Evolutionary conservation across 2,113 vertebrate species (phyloP), one percentile per base, ranked within the genome.

Genomic region (Malaclemys terrapin): DNA sequence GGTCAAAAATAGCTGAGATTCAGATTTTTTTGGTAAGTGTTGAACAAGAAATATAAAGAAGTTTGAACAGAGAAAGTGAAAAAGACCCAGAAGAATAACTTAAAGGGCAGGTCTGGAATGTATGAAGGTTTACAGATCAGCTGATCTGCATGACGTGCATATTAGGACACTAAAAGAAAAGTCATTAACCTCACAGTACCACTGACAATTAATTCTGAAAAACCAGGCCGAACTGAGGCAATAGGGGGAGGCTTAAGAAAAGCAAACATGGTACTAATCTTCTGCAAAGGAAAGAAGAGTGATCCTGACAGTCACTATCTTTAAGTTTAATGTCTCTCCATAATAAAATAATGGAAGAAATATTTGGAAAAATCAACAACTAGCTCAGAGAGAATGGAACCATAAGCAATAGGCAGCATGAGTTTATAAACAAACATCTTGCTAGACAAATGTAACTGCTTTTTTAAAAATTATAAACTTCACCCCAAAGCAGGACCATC

Each of bases 291-390:
- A 81, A 57, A 47, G n/a, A 57, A 19, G 54, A 47, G 29, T 56
- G 31, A 89, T 79, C 17, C 29, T 81, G 38, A 69, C 78, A 85
- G n/a, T 75, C 89, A 82, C 3, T 2, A 2, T 88, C 8, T 76
- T 81, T 84, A 76, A 53, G 16, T 45, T 22, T 89, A 16, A 93
- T 91, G 90, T 91, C 42, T 52, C 1, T 94, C 45, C 85, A 84
- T 50, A 93, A 72, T 3, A 84, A 96, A 84, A 80, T 57, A 86
- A 89, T 13, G 57, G 52, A 78, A 4, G 5, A 78, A 90, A 49
- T 75, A 93, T 29, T 90, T 94, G 84, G 84, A 89, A 94, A 62
- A 92, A 92, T 84, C 49, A 62, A 25, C 25, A 76, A 76, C 31
- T 85, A 59, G 10, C 56, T 89, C 11, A 20, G 10, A 69, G 49